A percentile compares a stretch with the other conserved stretches of the same genome.
Evolutionary conservation across 2,888 invertebrate species (phyloP).

Genomic region (Coenonympha glycerion): DNA sequence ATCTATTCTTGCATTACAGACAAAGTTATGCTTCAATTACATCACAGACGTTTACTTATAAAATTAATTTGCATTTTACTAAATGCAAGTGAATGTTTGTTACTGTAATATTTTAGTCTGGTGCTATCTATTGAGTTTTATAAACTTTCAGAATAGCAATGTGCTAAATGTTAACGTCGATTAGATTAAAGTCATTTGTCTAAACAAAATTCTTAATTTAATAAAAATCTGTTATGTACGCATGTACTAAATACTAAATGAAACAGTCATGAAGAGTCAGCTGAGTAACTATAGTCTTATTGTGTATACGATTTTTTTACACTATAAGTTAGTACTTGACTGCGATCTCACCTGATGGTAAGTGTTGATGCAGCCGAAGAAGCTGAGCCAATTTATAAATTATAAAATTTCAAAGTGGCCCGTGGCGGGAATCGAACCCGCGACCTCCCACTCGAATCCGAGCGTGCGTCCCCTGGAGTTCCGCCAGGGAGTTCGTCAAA

Average conservation of each 20-base stretch:
- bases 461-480: no score
- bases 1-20: neutral
- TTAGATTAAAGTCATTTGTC: neutral
- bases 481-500: no score
- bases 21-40: neutral
- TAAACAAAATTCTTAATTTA: neutral
- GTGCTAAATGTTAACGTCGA: neutral
- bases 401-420: no score
- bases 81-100: neutral
- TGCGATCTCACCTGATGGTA: no score
- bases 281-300: no score
- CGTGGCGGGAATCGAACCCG: no score
- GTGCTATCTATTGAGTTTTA: neutral
- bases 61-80: neutral
- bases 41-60: neutral
- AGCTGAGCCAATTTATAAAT: no score
- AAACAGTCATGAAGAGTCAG: no score
- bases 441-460: no score
- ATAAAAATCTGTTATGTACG: neutral
- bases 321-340: no score
- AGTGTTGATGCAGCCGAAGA: no score
- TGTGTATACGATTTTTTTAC: no score
- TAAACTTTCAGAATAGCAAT: neutral
- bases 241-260: neutral
- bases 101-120: neutral